phyloP scores from a whole-genome alignment of 2,113 vertebrate species.

The Synchiropus splendidus region DNA sequence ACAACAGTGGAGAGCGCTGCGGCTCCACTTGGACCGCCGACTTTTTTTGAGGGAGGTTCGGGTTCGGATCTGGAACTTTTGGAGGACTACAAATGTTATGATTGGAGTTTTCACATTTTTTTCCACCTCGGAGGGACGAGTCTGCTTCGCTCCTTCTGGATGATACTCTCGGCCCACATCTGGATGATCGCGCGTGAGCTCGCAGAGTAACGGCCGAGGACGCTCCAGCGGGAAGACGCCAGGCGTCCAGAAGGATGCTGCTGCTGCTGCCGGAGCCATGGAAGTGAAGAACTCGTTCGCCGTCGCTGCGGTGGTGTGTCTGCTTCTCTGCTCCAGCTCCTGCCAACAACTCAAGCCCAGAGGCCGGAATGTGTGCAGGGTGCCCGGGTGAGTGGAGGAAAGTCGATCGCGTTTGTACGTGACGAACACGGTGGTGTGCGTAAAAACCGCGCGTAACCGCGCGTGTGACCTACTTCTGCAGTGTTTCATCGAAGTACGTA shows the following conservation, averaged over 20 bases:
- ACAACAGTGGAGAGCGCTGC: slow-evolving; percentile 31
- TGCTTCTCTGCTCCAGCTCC: slow-evolving; percentile 51
- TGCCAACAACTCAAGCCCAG: slow-evolving; percentile 67
- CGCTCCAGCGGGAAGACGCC: slow-evolving; percentile 13
- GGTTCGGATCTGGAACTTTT: slow-evolving; percentile 4
- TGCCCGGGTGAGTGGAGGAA: slow-evolving; percentile 56
- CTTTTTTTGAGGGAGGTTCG: neutral
- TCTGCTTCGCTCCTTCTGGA: too few relatives aligned
- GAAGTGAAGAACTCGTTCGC: slow-evolving; percentile 62
- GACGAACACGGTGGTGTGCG: too few relatives aligned
- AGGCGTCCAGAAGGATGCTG: slow-evolving; percentile 67
- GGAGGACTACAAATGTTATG: too few relatives aligned
- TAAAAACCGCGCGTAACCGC: neutral
- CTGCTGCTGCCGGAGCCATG: slow-evolving; percentile 63
- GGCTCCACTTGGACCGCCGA: slow-evolving; percentile 15
- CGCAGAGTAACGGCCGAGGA: too few relatives aligned
- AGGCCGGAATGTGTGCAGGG: slow-evolving; percentile 71
- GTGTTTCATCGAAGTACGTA: neutral
- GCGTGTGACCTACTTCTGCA: slow-evolving; percentile 1
- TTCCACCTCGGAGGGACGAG: too few relatives aligned
- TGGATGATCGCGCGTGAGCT: slow-evolving; percentile 28
- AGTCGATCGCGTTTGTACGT: neutral
- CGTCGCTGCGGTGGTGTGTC: slow-evolving; percentile 49
- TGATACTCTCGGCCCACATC: neutral
- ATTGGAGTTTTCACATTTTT: too few relatives aligned